These are phyloP conservation scores for Hemitrygon akajei DNA, from an alignment of 2,797 vertebrate genomes.

Conservation along the genomic window DNA sequence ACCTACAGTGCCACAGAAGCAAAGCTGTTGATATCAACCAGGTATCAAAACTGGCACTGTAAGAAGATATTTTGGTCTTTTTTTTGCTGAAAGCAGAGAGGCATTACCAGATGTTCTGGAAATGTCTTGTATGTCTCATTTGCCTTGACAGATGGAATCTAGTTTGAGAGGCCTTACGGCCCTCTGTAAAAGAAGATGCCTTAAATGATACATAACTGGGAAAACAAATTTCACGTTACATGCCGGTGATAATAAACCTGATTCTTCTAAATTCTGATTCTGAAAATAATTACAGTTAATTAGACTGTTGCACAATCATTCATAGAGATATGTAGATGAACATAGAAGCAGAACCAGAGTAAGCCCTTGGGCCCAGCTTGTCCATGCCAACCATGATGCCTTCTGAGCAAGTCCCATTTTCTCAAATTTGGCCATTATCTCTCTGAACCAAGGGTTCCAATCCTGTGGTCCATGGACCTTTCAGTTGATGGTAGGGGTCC, in stretches of 20 bases:
- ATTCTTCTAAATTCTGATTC: too few relatives aligned
- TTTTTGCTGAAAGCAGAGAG: background rate
- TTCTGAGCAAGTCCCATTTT: too few relatives aligned
- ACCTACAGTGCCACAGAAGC: conserved; percentile 7
- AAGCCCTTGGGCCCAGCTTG: too few relatives aligned
- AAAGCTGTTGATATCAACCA: background rate
- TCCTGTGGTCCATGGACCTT: too few relatives aligned
- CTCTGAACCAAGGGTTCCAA: too few relatives aligned
- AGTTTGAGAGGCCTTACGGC: background rate
- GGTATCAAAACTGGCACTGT: background rate
- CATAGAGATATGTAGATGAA: background rate
- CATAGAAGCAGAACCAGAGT: too few relatives aligned
- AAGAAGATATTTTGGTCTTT: conserved; percentile 10
- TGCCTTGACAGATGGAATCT: background rate
- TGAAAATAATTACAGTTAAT: background rate
- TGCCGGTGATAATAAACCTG: too few relatives aligned
- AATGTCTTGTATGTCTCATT: background rate
- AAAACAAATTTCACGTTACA: background rate
- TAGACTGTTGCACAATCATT: background rate
- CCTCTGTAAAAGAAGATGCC: background rate
- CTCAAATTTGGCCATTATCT: too few relatives aligned
- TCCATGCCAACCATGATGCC: too few relatives aligned
- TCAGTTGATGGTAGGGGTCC: too few relatives aligned
- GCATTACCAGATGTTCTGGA: background rate
- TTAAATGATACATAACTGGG: background rate